These are phyloP conservation scores for Lophura nycthemera DNA, from an alignment of 2,113 vertebrate genomes.

Conservation along the genomic window DNA sequence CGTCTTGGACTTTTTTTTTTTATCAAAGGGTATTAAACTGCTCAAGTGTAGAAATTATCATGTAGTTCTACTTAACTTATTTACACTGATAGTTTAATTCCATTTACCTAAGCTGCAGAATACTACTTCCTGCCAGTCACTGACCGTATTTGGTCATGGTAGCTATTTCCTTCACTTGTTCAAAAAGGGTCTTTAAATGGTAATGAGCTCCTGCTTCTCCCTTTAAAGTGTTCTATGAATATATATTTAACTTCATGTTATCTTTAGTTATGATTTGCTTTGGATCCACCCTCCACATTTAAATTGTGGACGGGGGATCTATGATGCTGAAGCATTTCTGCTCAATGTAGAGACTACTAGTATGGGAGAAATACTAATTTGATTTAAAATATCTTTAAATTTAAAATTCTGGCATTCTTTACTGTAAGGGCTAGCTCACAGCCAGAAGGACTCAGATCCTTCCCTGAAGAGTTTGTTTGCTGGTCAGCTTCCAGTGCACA, in stretches of 20 bases:
- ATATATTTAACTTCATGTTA: background rate
- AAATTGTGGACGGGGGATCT: background rate
- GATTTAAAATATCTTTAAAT: background rate
- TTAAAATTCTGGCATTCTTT: background rate
- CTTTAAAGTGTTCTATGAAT: background rate
- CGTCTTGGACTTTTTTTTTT: background rate
- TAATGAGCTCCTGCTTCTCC: background rate
- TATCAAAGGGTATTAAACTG: background rate
- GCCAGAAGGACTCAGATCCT: background rate
- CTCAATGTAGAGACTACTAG: background rate
- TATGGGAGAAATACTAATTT: background rate
- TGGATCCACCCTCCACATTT: too few relatives aligned
- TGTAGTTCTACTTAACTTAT: background rate
- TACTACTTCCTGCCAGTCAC: background rate
- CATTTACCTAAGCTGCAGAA: background rate
- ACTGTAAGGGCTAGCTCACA: background rate
- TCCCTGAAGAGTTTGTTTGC: background rate
- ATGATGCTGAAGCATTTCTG: background rate
- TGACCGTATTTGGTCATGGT: background rate
- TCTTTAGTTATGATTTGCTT: background rate
- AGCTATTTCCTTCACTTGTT: background rate
- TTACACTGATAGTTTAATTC: background rate
- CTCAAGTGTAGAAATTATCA: background rate
- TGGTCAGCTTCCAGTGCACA: accelerated
- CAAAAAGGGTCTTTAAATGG: background rate